Evolutionary conservation across 2,797 vertebrate genomes (phyloP).

Genomic region (Acestrorhynchus altus): DNA sequence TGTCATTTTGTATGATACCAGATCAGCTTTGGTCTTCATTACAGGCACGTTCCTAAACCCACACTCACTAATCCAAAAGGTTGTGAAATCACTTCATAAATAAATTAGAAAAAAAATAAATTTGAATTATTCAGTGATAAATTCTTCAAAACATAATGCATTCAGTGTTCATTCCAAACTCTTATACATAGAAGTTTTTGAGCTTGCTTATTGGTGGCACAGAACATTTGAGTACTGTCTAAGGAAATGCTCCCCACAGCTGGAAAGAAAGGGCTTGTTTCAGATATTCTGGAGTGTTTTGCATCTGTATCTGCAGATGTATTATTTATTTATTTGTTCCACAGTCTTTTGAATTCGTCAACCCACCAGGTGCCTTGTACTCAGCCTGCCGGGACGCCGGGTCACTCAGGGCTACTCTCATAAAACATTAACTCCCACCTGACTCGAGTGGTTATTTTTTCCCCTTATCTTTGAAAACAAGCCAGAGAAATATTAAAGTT

Average conservation of each 20-base stretch:
- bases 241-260: not conserved
- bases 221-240: not conserved
- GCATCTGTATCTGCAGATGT: slow-evolving; percentile 40
- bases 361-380: slow-evolving; percentile 44
- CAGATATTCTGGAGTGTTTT: slow-evolving; percentile 21
- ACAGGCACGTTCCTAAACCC: too few species aligned
- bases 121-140: too few species aligned
- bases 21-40: too few species aligned
- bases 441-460: slow-evolving; percentile 43
- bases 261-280: not conserved
- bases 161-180: too few species aligned
- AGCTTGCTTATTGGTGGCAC: not conserved
- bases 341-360: slow-evolving; percentile 34
- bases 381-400: slow-evolving; percentile 44
- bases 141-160: too few species aligned
- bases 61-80: too few species aligned
- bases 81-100: too few species aligned
- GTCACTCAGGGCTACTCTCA: slow-evolving; percentile 53
- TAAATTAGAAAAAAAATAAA: too few species aligned
- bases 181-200: not conserved
- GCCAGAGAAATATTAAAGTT: slow-evolving; percentile 51
- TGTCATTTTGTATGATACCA: too few species aligned
- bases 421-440: slow-evolving; percentile 56
- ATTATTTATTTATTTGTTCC: slow-evolving; percentile 19
- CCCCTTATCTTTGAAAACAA: slow-evolving; percentile 46